Base-by-base conservation (phyloP, 2,888 invertebrate species). In the Branchipolynoe longqiensis region DNA sequence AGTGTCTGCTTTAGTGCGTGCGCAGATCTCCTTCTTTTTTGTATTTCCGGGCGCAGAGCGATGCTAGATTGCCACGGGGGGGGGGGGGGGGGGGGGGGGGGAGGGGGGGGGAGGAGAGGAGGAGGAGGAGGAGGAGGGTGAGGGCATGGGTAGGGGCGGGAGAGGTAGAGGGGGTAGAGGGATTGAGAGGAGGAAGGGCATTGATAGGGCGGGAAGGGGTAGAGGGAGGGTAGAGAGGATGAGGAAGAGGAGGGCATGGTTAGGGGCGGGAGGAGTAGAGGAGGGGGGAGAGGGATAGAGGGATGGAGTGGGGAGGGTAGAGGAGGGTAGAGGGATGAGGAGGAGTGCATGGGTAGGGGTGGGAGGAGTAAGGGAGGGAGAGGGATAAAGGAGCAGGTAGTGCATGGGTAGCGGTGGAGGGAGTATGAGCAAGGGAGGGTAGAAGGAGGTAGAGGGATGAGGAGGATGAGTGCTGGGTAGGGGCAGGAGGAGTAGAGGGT, bases 291-390 rank as follows among this genome's bases (percentile, higher is more conserved):
- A 1, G 56, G 12, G 22, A 1, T 56, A 1, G n/a, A 25, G 3
- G 56, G 56, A 56, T n/a, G 25, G 18, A 25, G 62, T 14, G 62
- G 62, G 2, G 62, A 62, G 62, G 14, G 28, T 28, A 14, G 1
- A 62, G 62, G 62, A 14, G 58, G 62, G 25, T 62, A 28, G n/a
- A n/a, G 58, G 62, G 62, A n/a, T n/a, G n/a, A n/a, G 62, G 31
- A 3, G 62, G 3, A 14, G 28, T 28, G 62, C 22, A 62, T 1
- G 62, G 62, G 25, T 62, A 33, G 64, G 64, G 33, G 64, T 28
- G n/a, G 8, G 62, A 14, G 28, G 2, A 25, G 56, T n/a, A 56
- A 22, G 56, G 56, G 56, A 25, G 18, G n/a, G n/a, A n/a, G n/a
- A n/a, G n/a, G n/a, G n/a, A n/a, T n/a, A n/a, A n/a, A n/a, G n/a